Evolutionary conservation across 2,797 vertebrate species (phyloP).

Genomic region (Aphelocoma californica): DNA sequence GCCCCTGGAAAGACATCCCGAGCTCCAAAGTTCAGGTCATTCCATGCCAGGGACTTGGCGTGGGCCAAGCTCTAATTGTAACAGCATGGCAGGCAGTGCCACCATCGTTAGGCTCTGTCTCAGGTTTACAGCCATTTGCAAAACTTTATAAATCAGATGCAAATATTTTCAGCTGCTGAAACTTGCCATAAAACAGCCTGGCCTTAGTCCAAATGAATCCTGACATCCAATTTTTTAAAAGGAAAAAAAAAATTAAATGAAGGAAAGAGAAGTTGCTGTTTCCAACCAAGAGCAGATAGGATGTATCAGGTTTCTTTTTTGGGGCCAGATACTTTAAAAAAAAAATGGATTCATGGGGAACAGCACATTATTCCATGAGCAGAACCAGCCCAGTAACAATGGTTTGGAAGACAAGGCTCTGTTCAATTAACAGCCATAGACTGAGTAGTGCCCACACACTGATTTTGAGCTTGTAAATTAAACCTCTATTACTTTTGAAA

Average conservation of each 20-base stretch:
- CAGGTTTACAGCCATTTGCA: neutral
- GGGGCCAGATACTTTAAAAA: neutral
- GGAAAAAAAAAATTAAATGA: neutral
- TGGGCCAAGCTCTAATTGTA: constrained; percentile 30
- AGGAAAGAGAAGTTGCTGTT: neutral
- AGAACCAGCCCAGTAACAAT: neutral
- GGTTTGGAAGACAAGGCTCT: neutral
- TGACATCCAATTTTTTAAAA: constrained; percentile 48
- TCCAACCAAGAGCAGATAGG: constrained; percentile 37
- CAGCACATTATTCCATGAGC: neutral
- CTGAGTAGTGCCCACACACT: neutral
- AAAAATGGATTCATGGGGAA: neutral
- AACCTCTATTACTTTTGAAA: neutral
- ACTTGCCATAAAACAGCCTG: constrained; percentile 46
- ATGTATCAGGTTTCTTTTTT: neutral
- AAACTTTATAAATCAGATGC: constrained; percentile 65
- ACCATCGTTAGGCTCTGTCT: neutral
- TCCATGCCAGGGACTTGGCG: neutral
- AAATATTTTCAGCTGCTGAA: constrained; percentile 62
- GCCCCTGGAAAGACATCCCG: neutral
- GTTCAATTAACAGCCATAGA: neutral
- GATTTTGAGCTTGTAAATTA: neutral
- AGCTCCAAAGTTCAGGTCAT: neutral
- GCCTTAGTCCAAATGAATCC: constrained; percentile 45
- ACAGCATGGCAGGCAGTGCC: constrained; percentile 44